Conservation (phyloP, 2,113 vertebrate species). For the Genyomyrus donnyi region DNA sequence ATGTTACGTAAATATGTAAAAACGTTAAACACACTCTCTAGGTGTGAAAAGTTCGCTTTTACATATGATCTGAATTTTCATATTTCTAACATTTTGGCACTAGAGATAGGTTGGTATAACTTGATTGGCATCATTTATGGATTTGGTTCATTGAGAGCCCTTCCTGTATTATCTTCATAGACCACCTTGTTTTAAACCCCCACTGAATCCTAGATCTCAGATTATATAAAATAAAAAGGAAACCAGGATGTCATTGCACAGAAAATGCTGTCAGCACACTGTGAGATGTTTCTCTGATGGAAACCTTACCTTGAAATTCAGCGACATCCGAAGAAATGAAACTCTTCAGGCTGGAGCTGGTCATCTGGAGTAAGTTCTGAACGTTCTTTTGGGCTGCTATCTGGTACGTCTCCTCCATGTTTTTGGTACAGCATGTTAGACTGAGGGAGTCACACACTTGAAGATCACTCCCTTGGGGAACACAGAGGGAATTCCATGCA, state of each 20-base stretch:
- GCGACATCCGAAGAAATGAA: conserved; percentile 73
- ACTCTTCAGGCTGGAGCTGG: conserved; percentile 68
- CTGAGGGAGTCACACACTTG: conserved; percentile 72
- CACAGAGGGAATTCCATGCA: neutral
- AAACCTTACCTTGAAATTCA: conserved; percentile 75
- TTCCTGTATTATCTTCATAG: neutral
- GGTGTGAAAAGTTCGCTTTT: neutral
- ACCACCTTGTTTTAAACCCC: neutral
- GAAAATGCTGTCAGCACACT: neutral
- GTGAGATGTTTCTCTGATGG: neutral
- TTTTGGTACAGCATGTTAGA: conserved; percentile 77
- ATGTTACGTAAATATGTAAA: neutral
- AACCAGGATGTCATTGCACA: neutral
- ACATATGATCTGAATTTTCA: neutral
- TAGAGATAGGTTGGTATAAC: neutral
- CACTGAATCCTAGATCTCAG: neutral
- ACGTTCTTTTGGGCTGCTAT: conserved; percentile 65
- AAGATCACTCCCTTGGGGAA: conserved; percentile 67
- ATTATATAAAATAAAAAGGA: too few relatives aligned
- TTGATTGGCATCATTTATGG: neutral
- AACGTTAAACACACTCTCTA: neutral
- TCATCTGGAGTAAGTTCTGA: conserved; percentile 71
- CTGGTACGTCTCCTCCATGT: conserved; percentile 79
- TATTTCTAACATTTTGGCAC: neutral
- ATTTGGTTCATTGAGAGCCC: neutral